Evolutionary conservation across 1,140 invertebrate genomes (phyloP), one percentile per base, ranked within the genome.

Genomic region (Penaeus japonicus): DNA sequence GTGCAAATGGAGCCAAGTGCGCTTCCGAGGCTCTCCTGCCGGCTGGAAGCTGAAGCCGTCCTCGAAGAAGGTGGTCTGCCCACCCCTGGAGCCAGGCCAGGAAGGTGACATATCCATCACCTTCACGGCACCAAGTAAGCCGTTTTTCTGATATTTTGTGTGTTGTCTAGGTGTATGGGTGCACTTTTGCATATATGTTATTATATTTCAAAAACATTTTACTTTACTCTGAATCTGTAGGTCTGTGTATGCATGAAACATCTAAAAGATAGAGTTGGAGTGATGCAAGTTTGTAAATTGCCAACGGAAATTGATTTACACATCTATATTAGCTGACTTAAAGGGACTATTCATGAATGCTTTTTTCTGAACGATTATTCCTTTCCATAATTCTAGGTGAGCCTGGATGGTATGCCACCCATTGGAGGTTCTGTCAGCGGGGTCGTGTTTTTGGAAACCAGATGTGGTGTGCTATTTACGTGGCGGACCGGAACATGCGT

Each of bases 391-490:
- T 10, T 0, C 10, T 30, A 87, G 86, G 70, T 77, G 86, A 87
- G 35, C 86, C 86, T 12, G 86, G 86, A 2, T 87, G 86, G 86
- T 87, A 87, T 54, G 80, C 86, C 1, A 87, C 86, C 10, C 86
- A 87, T 54, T 87, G 86, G 86, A 47, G 86, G 35, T 87, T 87
- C 27, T 87, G 86, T 55, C 86, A 87, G 79, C 79, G 54, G 30
- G 86, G 86, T 22, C 78, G 80, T 24, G 86, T 87, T 20, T 87
- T 87, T 75, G 86, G 86, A 7, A 83, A 87, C 80, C 86, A 87
- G 86, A 87, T 87, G 65, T 87, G 86, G 86, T 87, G 86, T 77
- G 86, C 86, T 30, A 53, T 83, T 27, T 65, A 82, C 75, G 86
- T 87, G 27, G 54, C 27, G 15, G 65, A 55, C 5, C 47, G 65